Base-by-base conservation (phyloP, 2,888 invertebrate genomes). In the Polylopha cassiicola region DNA sequence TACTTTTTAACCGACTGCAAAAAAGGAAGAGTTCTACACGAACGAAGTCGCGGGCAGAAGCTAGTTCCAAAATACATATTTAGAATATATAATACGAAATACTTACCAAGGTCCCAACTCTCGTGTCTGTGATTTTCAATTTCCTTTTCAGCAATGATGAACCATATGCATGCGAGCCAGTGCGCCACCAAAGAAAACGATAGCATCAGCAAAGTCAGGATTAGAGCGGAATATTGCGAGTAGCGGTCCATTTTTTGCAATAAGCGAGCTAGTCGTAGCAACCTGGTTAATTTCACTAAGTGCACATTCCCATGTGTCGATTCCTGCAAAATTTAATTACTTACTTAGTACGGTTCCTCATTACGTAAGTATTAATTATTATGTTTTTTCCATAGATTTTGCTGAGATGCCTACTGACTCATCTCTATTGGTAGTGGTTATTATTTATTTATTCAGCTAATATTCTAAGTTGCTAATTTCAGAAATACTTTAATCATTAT, bases 121-220 rank as follows among this genome's bases (percentile, higher is more conserved):
- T 90, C 89, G 49, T 89, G 87, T 52, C 86, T 86, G 33, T 90
- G 87, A 55, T 92, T 87, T 71, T 97, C 96, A 48, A 92, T 89
- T 74, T 97, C 97, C 65, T 92, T 92, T 62, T 94, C 94, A 4
- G 97, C 98, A 57, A 98, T 96, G 55, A 96, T 95, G 80, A 94
- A 98, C 98, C 98, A 98, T 58, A 98, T 91, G 76, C 98, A 98
- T 7, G 98, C 98, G 47, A 98, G 87, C 98, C 98, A 98, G 76
- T 98, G 98, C 2, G 98, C 97, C 34, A 97, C 92, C 55, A 98
- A 86, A 24, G 95, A 94, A 82, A 98, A 98, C 58, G 94, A 95
- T 39, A 97, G 88, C 97, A 98, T 97, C 59, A 98, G 87, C 46
- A 98, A 88, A 6, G 97, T 95, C 50, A 98, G 87, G 61, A 98